Percentiles rank a stretch among this genome's conserved stretches.
These are phyloP conservation scores for Eulacestoma nigropectus DNA, from an alignment of 2,113 vertebrate genomes.

Conservation along the genomic window DNA sequence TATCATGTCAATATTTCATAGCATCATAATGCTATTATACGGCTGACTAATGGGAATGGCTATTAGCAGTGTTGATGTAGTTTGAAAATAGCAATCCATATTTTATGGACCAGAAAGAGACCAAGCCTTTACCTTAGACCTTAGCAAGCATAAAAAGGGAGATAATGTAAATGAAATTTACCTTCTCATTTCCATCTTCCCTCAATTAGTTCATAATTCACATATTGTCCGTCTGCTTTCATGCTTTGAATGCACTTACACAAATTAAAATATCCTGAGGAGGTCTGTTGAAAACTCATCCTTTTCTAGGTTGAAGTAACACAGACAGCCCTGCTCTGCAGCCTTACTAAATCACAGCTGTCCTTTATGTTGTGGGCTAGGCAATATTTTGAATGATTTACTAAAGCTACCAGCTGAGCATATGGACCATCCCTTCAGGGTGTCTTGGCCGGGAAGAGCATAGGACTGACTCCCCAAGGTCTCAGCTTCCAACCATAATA, in stretches of 20 bases:
- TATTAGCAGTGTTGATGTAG: constrained; percentile 80
- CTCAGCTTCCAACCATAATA: neutral
- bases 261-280: constrained; percentile 55
- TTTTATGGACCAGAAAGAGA: constrained; percentile 78
- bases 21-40: constrained; percentile 74
- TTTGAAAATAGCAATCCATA: constrained; percentile 83
- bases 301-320: constrained; percentile 36
- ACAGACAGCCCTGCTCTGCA: neutral
- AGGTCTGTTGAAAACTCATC: constrained; percentile 54
- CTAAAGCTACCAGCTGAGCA: neutral
- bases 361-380: neutral
- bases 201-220: constrained; percentile 69
- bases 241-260: constrained; percentile 57
- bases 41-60: constrained; percentile 80
- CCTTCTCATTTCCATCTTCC: constrained; percentile 64
- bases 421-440: neutral
- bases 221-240: constrained; percentile 66
- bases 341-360: constrained; percentile 33
- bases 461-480: neutral
- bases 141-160: constrained; percentile 67
- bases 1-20: constrained; percentile 89
- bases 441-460: neutral
- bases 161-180: constrained; percentile 75
- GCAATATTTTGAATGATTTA: neutral
- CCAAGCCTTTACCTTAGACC: constrained; percentile 72